A percentile compares a stretch with the other conserved stretches of the same genome.
phyloP scores from a whole-genome alignment of 1,140 invertebrate species.

The Drosophila persimilis region DNA sequence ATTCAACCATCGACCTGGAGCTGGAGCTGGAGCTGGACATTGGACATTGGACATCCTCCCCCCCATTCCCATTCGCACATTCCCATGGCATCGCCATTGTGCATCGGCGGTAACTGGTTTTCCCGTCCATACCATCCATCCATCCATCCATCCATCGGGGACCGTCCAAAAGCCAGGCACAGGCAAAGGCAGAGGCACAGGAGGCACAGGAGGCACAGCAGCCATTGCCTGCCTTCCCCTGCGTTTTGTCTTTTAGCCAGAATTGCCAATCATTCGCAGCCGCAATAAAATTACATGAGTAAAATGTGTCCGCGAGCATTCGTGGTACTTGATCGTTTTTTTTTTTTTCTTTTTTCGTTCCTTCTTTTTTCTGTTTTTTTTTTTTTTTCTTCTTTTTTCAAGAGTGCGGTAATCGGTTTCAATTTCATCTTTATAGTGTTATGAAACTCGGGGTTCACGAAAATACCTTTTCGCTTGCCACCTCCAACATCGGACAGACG shows the following conservation, averaged over 20 bases:
- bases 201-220: too few species aligned
- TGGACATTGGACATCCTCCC: neutral
- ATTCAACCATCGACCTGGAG: conserved; percentile 40
- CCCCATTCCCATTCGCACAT: conserved; percentile 23
- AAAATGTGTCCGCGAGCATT: conserved; percentile 81
- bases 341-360: conserved; percentile 20
- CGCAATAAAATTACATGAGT: conserved; percentile 81
- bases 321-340: conserved; percentile 76
- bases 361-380: too few species aligned
- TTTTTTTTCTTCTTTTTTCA: conserved; percentile 33
- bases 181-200: too few species aligned
- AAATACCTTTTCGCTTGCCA: conserved; percentile 50
- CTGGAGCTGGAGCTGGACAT: neutral
- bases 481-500: conserved; percentile 12
- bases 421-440: conserved; percentile 81
- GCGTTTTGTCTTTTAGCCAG: conserved; percentile 76
- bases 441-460: conserved; percentile 63
- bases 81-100: conserved; percentile 57
- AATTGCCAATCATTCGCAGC: conserved; percentile 78
- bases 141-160: conserved; percentile 21
- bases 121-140: conserved; percentile 28
- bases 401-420: conserved; percentile 82
- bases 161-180: too few species aligned
- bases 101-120: conserved; percentile 64
- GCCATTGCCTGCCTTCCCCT: conserved; percentile 16